Percentiles rank a stretch among this genome's conserved stretches.
phyloP scores from a whole-genome alignment of 2,113 vertebrate species.

The Leucosticte australis region DNA sequence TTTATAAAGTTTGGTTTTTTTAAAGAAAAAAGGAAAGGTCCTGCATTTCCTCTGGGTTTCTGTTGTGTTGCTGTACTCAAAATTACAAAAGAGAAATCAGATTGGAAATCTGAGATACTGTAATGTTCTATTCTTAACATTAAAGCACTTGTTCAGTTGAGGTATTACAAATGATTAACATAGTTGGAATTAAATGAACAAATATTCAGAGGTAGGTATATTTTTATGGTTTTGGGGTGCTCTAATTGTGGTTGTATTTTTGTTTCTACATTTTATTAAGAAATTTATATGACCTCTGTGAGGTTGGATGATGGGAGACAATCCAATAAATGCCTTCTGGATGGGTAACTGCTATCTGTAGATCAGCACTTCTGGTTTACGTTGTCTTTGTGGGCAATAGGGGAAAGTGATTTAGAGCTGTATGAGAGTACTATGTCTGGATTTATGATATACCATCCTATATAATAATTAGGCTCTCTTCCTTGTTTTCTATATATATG shows the following conservation, averaged over 20 bases:
- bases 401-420: slow-evolving; percentile 41
- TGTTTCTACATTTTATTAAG: slow-evolving; percentile 40
- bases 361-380: slow-evolving; percentile 5
- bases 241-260: slow-evolving; percentile 47
- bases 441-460: slow-evolving; percentile 36
- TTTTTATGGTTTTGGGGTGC: neutral
- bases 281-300: slow-evolving; percentile 36
- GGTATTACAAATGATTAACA: slow-evolving; percentile 14
- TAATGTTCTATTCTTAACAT: neutral
- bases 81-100: neutral
- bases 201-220: neutral
- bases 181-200: neutral
- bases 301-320: slow-evolving; percentile 38
- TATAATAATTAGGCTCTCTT: slow-evolving; percentile 20
- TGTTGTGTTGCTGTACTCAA: neutral
- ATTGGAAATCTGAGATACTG: neutral
- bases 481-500: neutral
- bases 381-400: neutral
- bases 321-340: slow-evolving; percentile 58
- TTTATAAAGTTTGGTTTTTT: neutral
- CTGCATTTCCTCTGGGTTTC: neutral
- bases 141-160: neutral
- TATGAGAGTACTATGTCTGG: neutral
- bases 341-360: slow-evolving; percentile 40
- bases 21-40: neutral